phyloP scores from a whole-genome alignment of 2,888 invertebrate species.

The Diabrotica balteata region DNA sequence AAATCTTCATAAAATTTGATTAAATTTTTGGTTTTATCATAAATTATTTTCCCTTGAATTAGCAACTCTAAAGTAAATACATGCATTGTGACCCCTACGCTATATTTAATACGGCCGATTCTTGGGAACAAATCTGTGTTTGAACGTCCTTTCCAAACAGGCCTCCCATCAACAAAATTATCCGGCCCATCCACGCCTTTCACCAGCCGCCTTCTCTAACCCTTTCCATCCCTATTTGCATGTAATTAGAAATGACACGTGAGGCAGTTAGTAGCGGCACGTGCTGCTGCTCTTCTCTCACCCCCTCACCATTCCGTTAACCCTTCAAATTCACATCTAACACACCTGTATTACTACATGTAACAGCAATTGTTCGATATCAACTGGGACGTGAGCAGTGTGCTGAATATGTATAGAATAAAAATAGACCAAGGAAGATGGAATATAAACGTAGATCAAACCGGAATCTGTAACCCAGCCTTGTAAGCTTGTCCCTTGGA shows the following conservation, averaged over 20 bases:
- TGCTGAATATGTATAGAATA: not conserved
- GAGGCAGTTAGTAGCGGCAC: conserved; percentile 33
- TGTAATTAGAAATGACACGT: conserved; percentile 39
- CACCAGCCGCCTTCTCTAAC: conserved; percentile 7
- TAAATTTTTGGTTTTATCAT: no score
- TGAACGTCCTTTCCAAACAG: not conserved
- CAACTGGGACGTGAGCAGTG: conserved; percentile 15
- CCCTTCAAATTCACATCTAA: conserved; percentile 24
- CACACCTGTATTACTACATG: conserved; percentile 31
- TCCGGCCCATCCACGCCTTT: no score
- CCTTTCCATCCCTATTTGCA: conserved; percentile 34
- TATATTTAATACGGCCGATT: no score
- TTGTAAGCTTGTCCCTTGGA: no score
- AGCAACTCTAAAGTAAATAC: no score
- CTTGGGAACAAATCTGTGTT: not conserved
- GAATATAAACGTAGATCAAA: no score
- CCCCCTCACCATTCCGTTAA: conserved; percentile 2
- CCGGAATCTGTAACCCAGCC: no score
- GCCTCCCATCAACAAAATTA: no score
- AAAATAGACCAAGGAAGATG: not conserved
- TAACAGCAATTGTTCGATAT: conserved; percentile 30
- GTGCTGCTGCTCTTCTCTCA: conserved; percentile 27
- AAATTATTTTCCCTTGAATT: no score
- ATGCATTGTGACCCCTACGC: no score
- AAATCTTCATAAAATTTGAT: no score